Conservation (phyloP, 2,797 vertebrate species). For the Anabacerthia variegaticeps region DNA sequence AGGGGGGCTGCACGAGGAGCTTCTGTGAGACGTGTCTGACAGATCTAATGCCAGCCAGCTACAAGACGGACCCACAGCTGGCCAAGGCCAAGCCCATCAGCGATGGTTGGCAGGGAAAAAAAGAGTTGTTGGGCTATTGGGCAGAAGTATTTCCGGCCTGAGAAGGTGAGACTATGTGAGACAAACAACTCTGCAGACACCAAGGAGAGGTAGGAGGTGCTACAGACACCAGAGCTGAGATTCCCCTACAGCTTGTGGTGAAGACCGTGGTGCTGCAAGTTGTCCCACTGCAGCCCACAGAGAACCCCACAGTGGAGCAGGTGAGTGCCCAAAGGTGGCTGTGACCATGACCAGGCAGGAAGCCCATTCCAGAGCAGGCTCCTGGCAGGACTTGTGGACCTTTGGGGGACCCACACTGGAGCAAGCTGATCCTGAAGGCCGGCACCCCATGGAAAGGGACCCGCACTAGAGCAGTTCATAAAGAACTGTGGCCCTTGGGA, state of each 20-base stretch:
- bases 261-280: not conserved
- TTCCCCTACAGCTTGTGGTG: not conserved
- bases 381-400: not conserved
- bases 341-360: not conserved
- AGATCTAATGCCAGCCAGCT: not conserved
- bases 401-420: accelerated
- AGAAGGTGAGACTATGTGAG: not conserved
- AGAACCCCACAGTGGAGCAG: not conserved
- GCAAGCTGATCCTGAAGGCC: not conserved
- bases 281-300: not conserved
- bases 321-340: not conserved
- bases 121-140: not conserved
- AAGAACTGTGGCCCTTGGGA: not conserved
- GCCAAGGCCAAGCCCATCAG: not conserved
- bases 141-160: not conserved
- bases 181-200: not conserved
- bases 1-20: not conserved
- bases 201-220: not conserved
- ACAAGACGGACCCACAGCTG: accelerated
- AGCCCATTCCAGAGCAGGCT: not conserved
- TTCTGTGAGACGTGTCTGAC: not conserved
- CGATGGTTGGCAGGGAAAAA: not conserved
- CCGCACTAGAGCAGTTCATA: not conserved
- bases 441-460: not conserved
- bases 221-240: not conserved